Conservation (phyloP, 37 sponge, comb jelly and placozoan genomes). For the Spongilla lacustris region DNA sequence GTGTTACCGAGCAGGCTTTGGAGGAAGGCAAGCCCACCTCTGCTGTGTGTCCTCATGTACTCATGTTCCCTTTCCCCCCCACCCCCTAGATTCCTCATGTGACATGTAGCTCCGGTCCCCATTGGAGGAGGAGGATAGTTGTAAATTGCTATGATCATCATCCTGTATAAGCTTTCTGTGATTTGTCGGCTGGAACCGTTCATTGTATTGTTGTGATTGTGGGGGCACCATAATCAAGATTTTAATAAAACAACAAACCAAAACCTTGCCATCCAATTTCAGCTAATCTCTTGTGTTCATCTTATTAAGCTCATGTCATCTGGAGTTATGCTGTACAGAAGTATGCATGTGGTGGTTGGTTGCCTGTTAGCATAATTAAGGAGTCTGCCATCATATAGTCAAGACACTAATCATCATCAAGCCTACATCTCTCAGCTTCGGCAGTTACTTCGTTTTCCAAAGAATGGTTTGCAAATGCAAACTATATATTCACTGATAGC, state of each 20-base stretch:
- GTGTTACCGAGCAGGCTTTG: conserved; percentile 61
- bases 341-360: not conserved
- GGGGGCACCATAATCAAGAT: conserved; percentile 2
- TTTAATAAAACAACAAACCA: not conserved
- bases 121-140: conserved; percentile 3
- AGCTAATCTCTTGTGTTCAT: not conserved
- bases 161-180: not conserved
- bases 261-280: not conserved
- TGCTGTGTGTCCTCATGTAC: too few relatives aligned
- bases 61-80: not conserved
- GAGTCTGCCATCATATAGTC: not conserved
- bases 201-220: conserved; percentile 1
- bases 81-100: not conserved
- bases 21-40: too few relatives aligned
- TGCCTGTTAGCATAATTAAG: too few relatives aligned
- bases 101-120: not conserved
- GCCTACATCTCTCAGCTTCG: not conserved
- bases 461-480: not conserved
- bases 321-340: not conserved
- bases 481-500: too few relatives aligned
- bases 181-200: not conserved
- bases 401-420: too few relatives aligned
- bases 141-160: not conserved
- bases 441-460: not conserved
- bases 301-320: not conserved